phyloP scores from a whole-genome alignment of 2,888 invertebrate species.

The Lymantria monacha region DNA sequence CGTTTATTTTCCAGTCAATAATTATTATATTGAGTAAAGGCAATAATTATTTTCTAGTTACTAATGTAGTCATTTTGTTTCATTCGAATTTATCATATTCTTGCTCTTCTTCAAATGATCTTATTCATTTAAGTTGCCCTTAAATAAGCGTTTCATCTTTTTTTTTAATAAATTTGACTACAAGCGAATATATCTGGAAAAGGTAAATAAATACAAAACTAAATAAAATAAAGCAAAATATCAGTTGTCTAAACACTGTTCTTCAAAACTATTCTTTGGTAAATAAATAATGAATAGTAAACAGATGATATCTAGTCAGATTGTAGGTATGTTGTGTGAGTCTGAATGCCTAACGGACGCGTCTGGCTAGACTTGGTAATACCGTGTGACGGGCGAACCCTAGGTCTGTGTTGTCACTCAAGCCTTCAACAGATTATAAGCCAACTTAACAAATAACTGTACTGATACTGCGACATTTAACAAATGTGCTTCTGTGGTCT shows the following conservation, averaged over 20 bases:
- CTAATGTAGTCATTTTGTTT: too few species aligned
- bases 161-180: too few species aligned
- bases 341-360: conserved; percentile 74
- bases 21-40: too few species aligned
- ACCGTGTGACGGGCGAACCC: conserved; percentile 47
- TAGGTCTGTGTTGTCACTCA: conserved; percentile 65
- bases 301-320: conserved; percentile 71
- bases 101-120: too few species aligned
- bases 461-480: conserved; percentile 49
- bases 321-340: conserved; percentile 62
- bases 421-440: conserved; percentile 57
- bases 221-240: conserved; percentile 14
- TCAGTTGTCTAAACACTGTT: conserved; percentile 20
- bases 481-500: conserved; percentile 42
- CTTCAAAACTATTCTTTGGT: conserved; percentile 40
- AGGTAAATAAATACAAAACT: background rate
- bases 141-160: too few species aligned
- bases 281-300: conserved; percentile 52
- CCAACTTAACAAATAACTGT: conserved; percentile 56
- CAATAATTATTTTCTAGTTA: too few species aligned
- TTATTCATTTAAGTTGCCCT: too few species aligned
- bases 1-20: too few species aligned
- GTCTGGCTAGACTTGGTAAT: conserved; percentile 50
- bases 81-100: too few species aligned
- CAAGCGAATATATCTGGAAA: too few species aligned